Conservation (phyloP, 2,797 vertebrate species). For the Pelochelys cantorii region DNA sequence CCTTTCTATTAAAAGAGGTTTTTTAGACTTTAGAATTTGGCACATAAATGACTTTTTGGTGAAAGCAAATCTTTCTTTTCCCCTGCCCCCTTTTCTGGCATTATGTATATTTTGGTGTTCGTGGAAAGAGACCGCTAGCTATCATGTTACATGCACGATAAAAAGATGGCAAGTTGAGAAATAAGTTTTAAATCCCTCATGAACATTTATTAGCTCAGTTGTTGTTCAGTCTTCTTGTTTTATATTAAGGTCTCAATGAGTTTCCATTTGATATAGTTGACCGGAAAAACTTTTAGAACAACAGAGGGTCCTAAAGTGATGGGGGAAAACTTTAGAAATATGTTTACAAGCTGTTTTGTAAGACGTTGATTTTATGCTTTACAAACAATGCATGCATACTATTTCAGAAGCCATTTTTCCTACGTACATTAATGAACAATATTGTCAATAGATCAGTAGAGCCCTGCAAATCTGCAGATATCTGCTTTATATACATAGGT, state of each 20-base stretch:
- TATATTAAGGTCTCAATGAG: not conserved
- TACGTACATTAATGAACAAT: not conserved
- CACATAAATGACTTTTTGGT: not conserved
- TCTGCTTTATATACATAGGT: too few species aligned
- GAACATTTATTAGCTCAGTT: not conserved
- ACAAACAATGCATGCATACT: not conserved
- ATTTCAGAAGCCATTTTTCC: not conserved
- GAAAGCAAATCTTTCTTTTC: not conserved
- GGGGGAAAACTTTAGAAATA: not conserved
- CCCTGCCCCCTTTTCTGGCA: not conserved
- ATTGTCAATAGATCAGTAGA: too few species aligned
- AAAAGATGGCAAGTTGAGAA: conserved; percentile 7
- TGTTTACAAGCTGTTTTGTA: not conserved
- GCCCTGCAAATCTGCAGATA: too few species aligned
- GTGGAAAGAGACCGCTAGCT: not conserved
- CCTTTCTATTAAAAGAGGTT: not conserved
- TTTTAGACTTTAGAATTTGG: not conserved
- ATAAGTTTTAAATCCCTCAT: not conserved
- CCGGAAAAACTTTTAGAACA: not conserved
- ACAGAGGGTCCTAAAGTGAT: not conserved
- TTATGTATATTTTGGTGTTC: not conserved
- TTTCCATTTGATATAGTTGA: not conserved
- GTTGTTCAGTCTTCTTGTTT: not conserved
- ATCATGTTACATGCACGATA: not conserved
- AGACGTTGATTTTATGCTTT: not conserved